Base-by-base conservation (phyloP, 2,888 invertebrate species). In the Julus scanicus region DNA sequence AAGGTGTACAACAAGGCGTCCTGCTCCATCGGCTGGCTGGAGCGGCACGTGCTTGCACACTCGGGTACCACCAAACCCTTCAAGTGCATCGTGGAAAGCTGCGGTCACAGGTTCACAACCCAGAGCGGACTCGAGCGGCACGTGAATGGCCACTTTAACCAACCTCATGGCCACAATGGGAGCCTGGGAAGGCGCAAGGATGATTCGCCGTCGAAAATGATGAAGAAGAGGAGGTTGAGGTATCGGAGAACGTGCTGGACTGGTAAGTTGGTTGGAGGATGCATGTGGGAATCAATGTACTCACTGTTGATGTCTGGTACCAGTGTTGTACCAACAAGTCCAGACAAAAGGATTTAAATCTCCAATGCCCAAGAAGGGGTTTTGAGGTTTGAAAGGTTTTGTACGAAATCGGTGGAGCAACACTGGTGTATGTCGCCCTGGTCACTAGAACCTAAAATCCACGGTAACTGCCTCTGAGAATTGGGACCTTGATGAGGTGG, bases 21-120 rank as follows among this genome's bases (percentile, higher is more conserved):
- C 11, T 97, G 97, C 92, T 98, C 98, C 8, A 94, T 97, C 88
- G 95, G 97, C 88, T 99, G 98, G 98, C 93, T 98, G 90, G 97
- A 98, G 92, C 94, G 98, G 86, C 98, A 98, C 93, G 96, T 98
- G 84, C 93, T 97, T 86, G 96, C 96, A 0, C 98, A 98, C 93
- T 96, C 96, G 89, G 97, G 97, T 84, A 63, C 96, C 93, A 98
- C 96, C 93, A 98, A 98, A 92, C 98, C 98, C 40, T 98, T 97
- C 94, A 95, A 96, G 91, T 99, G 98, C 93, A 98, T 98, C 92
- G 97, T 99, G 90, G 97, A 97, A 91, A 96, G 97, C 91, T 99
- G 98, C 93, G 97, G 92, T 95, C 92, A 92, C 89, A 91, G 93
- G 71, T 94, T 93, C 91, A 92, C 92, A 44, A 91, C 93, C 37